Evolutionary conservation across 2,113 vertebrate genomes (phyloP).

Genomic region (Poeciliopsis retropinna): DNA sequence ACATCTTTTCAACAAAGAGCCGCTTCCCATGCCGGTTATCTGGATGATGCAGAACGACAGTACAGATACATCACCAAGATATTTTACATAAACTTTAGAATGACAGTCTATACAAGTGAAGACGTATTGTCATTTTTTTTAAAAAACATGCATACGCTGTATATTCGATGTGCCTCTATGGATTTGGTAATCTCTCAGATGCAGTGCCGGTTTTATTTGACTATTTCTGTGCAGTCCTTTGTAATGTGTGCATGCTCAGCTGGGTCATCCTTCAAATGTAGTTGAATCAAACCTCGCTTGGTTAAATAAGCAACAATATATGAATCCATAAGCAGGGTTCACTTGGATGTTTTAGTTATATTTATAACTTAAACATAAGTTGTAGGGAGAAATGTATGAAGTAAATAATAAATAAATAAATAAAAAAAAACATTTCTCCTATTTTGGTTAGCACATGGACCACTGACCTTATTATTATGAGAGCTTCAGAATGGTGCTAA

Average conservation of each 20-base stretch:
- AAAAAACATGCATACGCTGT: constrained; percentile 33
- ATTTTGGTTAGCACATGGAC: too few relatives aligned
- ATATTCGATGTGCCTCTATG: constrained; percentile 10
- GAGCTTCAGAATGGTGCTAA: too few relatives aligned
- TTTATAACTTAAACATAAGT: too few relatives aligned
- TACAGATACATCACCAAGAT: constrained; percentile 37
- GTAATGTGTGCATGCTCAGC: not conserved
- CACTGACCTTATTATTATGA: too few relatives aligned
- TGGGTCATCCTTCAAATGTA: not conserved
- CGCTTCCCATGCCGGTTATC: constrained; percentile 24
- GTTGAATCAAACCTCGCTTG: not conserved
- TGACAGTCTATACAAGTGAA: constrained; percentile 44
- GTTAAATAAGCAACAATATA: not conserved
- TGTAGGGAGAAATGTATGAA: too few relatives aligned
- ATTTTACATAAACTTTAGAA: constrained; percentile 48
- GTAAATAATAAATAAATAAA: too few relatives aligned
- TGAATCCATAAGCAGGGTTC: not conserved
- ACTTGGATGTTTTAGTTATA: not conserved
- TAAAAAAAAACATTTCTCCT: too few relatives aligned
- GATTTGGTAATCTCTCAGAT: constrained; percentile 25
- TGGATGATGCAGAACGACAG: constrained; percentile 36
- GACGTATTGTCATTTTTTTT: constrained; percentile 43
- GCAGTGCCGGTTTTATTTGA: constrained; percentile 7
- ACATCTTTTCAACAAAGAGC: constrained; percentile 21
- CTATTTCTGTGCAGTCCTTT: not conserved